These are phyloP conservation scores for Nephrotoma flavescens DNA, from an alignment of 2,888 invertebrate genomes.

Conservation along the genomic window DNA sequence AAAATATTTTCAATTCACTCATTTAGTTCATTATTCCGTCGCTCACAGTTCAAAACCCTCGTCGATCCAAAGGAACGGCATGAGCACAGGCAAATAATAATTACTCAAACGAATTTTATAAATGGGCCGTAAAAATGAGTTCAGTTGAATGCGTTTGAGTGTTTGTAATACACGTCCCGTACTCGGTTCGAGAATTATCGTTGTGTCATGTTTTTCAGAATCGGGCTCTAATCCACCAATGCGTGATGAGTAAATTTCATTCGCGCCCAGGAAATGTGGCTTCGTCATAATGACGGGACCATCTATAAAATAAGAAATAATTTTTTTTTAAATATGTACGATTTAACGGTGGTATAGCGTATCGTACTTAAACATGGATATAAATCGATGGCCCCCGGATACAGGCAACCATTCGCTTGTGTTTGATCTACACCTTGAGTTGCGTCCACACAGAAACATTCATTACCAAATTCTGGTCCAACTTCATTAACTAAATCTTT, in stretches of 20 bases:
- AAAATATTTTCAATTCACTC: conserved; percentile 9
- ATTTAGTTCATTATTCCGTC: conserved; percentile 36
- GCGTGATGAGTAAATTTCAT: conserved; percentile 38
- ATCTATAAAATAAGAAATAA: conserved; percentile 29
- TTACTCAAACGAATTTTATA: conserved; percentile 36
- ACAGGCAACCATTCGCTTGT: conserved; percentile 41
- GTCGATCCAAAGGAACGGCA: conserved; percentile 53
- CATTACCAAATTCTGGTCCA: conserved; percentile 35
- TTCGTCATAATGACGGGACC: conserved; percentile 52
- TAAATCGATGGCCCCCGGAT: conserved; percentile 45
- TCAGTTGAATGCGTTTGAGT: conserved; percentile 52
- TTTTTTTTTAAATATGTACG: too few relatives aligned
- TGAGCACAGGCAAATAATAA: conserved; percentile 38
- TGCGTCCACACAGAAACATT: conserved; percentile 49
- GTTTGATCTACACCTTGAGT: conserved; percentile 30
- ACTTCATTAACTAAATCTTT: conserved; percentile 44
- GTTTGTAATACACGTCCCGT: conserved; percentile 47
- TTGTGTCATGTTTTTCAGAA: conserved; percentile 44
- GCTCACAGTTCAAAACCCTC: conserved; percentile 40
- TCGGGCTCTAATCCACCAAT: conserved; percentile 46
- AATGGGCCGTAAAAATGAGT: conserved; percentile 45
- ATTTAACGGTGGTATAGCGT: too few relatives aligned
- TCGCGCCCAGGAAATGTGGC: conserved; percentile 56
- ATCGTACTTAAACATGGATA: conserved; percentile 43
- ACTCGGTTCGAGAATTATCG: conserved; percentile 51